Evolutionary conservation across 2,797 vertebrate genomes (phyloP).

Genomic region (Yasuhikotakia modesta): DNA sequence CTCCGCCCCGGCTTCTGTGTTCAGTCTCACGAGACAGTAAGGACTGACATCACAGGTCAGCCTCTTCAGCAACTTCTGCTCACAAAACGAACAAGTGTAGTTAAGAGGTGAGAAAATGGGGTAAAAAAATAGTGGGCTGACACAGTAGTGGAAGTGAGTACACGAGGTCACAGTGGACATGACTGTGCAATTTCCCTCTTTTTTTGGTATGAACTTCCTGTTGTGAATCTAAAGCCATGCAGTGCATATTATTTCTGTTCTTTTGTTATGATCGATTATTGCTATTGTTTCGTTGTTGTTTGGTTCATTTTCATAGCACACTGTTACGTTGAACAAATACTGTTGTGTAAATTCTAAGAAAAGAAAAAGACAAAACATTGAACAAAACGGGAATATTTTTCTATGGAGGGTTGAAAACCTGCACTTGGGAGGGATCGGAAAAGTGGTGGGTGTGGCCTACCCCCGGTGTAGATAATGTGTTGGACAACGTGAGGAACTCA

Average conservation of each 20-base stretch:
- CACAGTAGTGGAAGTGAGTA: slow-evolving; percentile 51
- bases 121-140: slow-evolving; percentile 58
- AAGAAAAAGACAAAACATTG: slow-evolving; percentile 10
- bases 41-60: slow-evolving; percentile 21
- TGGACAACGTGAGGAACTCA: slow-evolving; percentile 19
- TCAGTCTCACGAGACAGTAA: slow-evolving; percentile 17
- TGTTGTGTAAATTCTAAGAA: slow-evolving; percentile 53
- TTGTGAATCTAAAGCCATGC: slow-evolving; percentile 82
- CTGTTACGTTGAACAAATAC: slow-evolving; percentile 60
- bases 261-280: slow-evolving; percentile 73
- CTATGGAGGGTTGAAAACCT: slow-evolving; percentile 65
- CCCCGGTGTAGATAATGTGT: slow-evolving; percentile 25
- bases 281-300: slow-evolving; percentile 68
- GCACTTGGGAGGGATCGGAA: slow-evolving; percentile 47
- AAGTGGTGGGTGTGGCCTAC: slow-evolving; percentile 47
- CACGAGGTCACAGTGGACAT: slow-evolving; percentile 53
- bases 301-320: slow-evolving; percentile 70
- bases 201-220: slow-evolving; percentile 69
- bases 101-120: slow-evolving; percentile 55
- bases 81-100: slow-evolving; percentile 6
- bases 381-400: slow-evolving; percentile 70
- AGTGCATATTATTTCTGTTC: slow-evolving; percentile 74
- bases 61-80: not conserved
- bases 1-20: slow-evolving; percentile 27
- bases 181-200: slow-evolving; percentile 58